phyloP scores from a whole-genome alignment of 2,888 invertebrate genomes.

The Brachynemurus nebulosus region DNA sequence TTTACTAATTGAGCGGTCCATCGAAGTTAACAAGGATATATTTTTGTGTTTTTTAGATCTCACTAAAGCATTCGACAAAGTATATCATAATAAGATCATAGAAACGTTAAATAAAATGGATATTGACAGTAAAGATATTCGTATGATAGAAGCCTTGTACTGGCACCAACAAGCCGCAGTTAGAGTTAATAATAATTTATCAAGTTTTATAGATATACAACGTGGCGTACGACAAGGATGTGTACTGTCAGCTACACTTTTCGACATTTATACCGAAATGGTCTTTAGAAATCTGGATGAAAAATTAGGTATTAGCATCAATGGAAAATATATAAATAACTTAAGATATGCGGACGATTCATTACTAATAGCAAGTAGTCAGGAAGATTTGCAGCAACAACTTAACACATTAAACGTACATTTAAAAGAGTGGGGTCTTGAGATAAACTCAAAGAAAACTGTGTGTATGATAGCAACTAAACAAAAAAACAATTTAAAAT shows the following conservation, averaged over 20 bases:
- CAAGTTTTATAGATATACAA: conserved; percentile 5
- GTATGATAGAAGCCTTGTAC: conserved; percentile 11
- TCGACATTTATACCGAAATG: conserved; percentile 12
- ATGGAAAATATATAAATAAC: no score
- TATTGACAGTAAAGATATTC: conserved; percentile 11
- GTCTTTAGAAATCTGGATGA: conserved; percentile 12
- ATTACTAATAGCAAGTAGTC: background rate
- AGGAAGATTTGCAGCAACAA: background rate
- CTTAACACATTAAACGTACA: no score
- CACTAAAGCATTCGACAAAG: conserved; percentile 15
- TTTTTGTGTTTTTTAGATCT: conserved; percentile 10
- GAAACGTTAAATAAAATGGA: conserved; percentile 13
- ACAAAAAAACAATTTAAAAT: background rate
- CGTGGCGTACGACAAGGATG: conserved; percentile 12
- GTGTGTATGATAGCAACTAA: no score
- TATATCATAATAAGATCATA: conserved; percentile 15
- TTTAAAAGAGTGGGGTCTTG: no score
- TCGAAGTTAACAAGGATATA: conserved; percentile 8
- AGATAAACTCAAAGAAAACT: no score
- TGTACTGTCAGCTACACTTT: conserved; percentile 11
- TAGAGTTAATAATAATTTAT: conserved; percentile 1
- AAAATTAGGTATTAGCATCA: no score
- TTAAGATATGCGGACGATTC: no score
- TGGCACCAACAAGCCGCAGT: conserved; percentile 7
- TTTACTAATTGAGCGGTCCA: conserved; percentile 9